Base-by-base conservation (phyloP, 2,888 invertebrate species). In the Cataglyphis cursor region DNA sequence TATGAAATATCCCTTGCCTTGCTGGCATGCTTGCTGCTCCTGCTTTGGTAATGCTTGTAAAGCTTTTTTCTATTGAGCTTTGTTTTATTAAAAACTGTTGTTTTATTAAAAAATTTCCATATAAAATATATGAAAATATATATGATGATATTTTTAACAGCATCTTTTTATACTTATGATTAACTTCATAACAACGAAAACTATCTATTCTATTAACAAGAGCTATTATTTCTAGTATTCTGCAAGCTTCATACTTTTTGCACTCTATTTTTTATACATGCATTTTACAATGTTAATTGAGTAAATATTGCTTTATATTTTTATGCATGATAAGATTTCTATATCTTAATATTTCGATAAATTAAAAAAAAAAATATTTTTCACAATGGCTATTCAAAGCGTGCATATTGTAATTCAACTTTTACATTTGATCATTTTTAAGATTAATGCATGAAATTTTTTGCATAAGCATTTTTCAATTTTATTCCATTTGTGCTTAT, bases 1-100 rank as follows among this genome's bases (percentile, higher is more conserved):
- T 94, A 93, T 92, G 91, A 93, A 90, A 95, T 95, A 95, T 83
- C 96, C 96, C 87, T 96, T 96, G 96, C 51, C 95, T 75, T 76
- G 90, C 88, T 90, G 92, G 90, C 91, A 91, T 92, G 93, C 85
- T 72, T 92, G 89, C 89, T 90, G 90, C 90, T 90, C 87, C 89
- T 87, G 85, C 76, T 89, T 86, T 91, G 90, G 89, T 92, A 92
- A 90, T 86, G 88, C 86, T 84, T 89, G 84, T 70, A 86, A 64
- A 78, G 3, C 61, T 15, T 85, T 82, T 51, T 61, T 83, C 28
- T 83, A 3, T 41, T 31, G 10, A 61, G 21, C 51, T 59, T 15
- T n/a, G 41, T 10, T 48, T 9, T 80, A 1, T 61, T 21, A 21
- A 21, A 70, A 44, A 57, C 21, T 65, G 18, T 15, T n/a, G 41